phyloP scores from a whole-genome alignment of 2,797 vertebrate genomes.

The Lates japonicus region DNA sequence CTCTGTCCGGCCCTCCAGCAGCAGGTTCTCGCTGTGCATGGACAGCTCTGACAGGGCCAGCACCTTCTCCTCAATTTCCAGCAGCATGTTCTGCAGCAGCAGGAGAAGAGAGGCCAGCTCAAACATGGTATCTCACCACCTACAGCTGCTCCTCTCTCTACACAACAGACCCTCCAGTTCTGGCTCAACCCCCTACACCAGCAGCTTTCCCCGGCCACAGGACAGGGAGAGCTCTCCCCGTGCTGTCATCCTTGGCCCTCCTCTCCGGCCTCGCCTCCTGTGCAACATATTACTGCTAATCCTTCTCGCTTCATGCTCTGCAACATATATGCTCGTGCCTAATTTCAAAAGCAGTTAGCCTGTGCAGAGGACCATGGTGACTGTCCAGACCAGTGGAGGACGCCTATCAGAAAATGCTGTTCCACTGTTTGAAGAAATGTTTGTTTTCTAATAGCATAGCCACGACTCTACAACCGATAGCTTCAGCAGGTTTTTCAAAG shows the following conservation, averaged over 20 bases:
- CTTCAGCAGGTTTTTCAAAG: constrained; percentile 52
- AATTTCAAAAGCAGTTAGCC: constrained; percentile 44
- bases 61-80: constrained; percentile 98
- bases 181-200: constrained; percentile 39
- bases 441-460: constrained; percentile 31
- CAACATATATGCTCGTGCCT: constrained; percentile 38
- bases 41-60: constrained; percentile 93
- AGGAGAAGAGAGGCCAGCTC: constrained; percentile 88
- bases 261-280: constrained; percentile 62
- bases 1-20: constrained; percentile 91
- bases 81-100: constrained; percentile 94
- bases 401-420: constrained; percentile 21
- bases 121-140: constrained; percentile 79
- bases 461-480: constrained; percentile 23
- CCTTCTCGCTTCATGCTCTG: constrained; percentile 73
- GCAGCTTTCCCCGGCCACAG: constrained; percentile 50
- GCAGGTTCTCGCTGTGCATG: constrained; percentile 93
- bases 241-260: constrained; percentile 74
- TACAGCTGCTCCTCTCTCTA: constrained; percentile 15
- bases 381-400: constrained; percentile 18
- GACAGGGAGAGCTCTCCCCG: constrained; percentile 56
- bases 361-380: constrained; percentile 19
- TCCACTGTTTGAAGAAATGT: constrained; percentile 30
- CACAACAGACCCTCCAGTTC: constrained; percentile 33
- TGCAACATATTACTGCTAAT: constrained; percentile 78